These are phyloP conservation scores for Eidolon helvum DNA, from an alignment of 2,113 vertebrate species.

Conservation along the genomic window DNA sequence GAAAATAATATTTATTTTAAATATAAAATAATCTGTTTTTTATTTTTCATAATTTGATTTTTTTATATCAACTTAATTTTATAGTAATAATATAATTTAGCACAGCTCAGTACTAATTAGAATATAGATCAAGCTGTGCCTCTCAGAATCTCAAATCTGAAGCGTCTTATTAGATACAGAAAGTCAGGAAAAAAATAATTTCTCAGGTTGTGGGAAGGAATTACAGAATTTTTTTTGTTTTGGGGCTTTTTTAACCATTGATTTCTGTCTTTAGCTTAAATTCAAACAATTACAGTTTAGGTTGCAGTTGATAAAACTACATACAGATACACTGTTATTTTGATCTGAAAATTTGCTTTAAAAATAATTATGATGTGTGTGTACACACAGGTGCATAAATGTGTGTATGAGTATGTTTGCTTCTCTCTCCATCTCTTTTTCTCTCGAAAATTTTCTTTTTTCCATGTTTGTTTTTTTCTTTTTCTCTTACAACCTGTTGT, in stretches of 20 bases:
- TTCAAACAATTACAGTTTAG: not conserved
- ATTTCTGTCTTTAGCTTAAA: not conserved
- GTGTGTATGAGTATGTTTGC: too few relatives aligned
- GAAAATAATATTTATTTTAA: slow-evolving; percentile 25
- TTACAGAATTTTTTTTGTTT: not conserved
- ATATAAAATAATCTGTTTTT: slow-evolving; percentile 4
- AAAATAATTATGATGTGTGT: not conserved
- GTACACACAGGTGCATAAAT: too few relatives aligned
- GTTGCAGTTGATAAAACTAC: not conserved
- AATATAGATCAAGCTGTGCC: not conserved
- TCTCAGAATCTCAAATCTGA: slow-evolving; percentile 5
- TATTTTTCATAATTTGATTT: slow-evolving; percentile 2
- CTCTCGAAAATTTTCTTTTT: not conserved
- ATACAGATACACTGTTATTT: not conserved
- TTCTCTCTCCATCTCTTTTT: too few relatives aligned
- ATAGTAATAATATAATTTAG: not conserved
- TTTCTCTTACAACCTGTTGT: not conserved
- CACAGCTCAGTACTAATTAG: not conserved
- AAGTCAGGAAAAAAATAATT: slow-evolving; percentile 31
- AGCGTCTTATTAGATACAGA: not conserved
- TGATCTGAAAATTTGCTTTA: not conserved
- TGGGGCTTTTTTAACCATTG: not conserved
- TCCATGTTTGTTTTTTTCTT: not conserved
- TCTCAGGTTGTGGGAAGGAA: not conserved
- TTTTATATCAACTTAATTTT: not conserved